A percentile compares a stretch with the other conserved stretches of the same genome.
Conservation (phyloP, 2,113 vertebrate species). For the Spermophilus dauricus region DNA sequence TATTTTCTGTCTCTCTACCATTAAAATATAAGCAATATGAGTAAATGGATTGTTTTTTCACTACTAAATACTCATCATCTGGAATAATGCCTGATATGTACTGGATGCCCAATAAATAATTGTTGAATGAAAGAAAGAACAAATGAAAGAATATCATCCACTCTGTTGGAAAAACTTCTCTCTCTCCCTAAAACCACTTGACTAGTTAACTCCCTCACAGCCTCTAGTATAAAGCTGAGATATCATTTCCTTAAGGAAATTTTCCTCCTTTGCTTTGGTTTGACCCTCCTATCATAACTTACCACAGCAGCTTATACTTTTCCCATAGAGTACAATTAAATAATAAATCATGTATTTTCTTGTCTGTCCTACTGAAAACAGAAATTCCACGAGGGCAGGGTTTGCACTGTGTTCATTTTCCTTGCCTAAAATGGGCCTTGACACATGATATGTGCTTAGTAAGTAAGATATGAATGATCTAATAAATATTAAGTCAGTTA, state of each 20-base stretch:
- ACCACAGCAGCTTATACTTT: not conserved
- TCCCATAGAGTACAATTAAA: slow-evolving; percentile 40
- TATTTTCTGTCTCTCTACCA: not conserved
- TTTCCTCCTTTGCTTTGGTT: slow-evolving; percentile 10
- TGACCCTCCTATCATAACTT: not conserved
- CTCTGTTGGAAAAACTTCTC: not conserved
- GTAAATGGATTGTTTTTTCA: not conserved
- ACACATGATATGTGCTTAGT: not conserved
- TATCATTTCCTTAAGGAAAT: not conserved
- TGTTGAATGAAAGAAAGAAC: not conserved
- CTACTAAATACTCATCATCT: not conserved
- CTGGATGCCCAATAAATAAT: slow-evolving; percentile 14
- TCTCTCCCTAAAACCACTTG: not conserved
- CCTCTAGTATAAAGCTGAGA: not conserved
- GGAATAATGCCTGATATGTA: not conserved
- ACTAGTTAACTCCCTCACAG: not conserved
- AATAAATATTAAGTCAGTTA: slow-evolving; percentile 35
- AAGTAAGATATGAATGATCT: not conserved
- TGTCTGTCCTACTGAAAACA: not conserved
- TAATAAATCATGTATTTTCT: not conserved
- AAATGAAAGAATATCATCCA: slow-evolving; percentile 7
- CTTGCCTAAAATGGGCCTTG: not conserved
- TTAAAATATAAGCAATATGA: not conserved
- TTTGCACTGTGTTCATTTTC: not conserved
- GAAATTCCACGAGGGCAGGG: not conserved